Conservation (phyloP, 2,797 vertebrate species). For the Geotrypetes seraphini region DNA sequence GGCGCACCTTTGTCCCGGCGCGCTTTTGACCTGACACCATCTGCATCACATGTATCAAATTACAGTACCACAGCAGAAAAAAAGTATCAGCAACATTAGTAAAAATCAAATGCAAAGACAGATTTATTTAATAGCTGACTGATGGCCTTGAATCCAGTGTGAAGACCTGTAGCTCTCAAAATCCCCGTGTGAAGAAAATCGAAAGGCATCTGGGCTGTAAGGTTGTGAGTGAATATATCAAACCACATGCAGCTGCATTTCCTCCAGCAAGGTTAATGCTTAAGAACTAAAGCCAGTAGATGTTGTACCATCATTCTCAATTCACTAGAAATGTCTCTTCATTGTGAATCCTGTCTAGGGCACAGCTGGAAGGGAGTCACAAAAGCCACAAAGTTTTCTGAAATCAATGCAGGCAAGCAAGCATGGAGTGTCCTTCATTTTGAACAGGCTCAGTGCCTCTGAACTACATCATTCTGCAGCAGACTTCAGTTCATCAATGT, state of each 20-base stretch:
- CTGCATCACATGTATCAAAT: conserved; percentile 9
- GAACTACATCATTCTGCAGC: conserved; percentile 34
- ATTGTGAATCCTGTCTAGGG: conserved; percentile 6
- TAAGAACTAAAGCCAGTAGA: conserved; percentile 19
- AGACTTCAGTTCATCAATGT: conserved; percentile 45
- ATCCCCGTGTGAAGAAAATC: conserved; percentile 6
- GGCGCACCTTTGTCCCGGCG: no score
- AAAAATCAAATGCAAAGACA: conserved; percentile 21
- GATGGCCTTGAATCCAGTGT: conserved; percentile 24
- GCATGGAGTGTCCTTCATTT: background rate
- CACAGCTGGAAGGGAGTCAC: conserved; percentile 8
- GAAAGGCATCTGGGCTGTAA: conserved; percentile 13
- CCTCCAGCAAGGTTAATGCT: conserved; percentile 9
- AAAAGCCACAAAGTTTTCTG: conserved; percentile 17
- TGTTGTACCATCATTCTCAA: background rate
- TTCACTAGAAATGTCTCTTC: conserved; percentile 5
- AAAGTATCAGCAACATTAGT: conserved; percentile 21
- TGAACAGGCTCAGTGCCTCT: background rate
- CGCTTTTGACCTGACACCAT: no score
- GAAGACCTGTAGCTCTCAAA: conserved; percentile 20
- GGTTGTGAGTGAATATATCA: conserved; percentile 12
- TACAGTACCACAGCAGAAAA: conserved; percentile 14
- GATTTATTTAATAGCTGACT: conserved; percentile 7
- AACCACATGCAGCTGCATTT: conserved; percentile 15
- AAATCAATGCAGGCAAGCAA: conserved; percentile 11